Conservation (phyloP, 1,140 invertebrate genomes). For the Calephelis virginiensis region DNA sequence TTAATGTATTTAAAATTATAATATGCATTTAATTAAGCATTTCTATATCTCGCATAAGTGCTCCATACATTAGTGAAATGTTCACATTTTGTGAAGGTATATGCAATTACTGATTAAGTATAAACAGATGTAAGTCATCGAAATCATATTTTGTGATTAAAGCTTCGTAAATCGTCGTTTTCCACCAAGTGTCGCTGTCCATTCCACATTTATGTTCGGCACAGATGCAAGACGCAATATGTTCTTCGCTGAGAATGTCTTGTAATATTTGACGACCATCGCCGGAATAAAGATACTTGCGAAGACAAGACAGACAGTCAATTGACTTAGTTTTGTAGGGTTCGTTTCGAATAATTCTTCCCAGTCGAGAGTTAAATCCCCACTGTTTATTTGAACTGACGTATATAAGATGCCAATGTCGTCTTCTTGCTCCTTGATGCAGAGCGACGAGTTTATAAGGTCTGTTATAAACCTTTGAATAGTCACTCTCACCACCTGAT, state of each 20-base stretch:
- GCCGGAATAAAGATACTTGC: conserved; percentile 17
- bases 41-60: background rate
- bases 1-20: background rate
- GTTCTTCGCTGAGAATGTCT: conserved; percentile 28
- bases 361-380: conserved; percentile 22
- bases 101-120: too few relatives aligned
- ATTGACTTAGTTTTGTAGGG: conserved; percentile 21
- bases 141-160: background rate
- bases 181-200: too few relatives aligned
- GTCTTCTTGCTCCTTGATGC: conserved; percentile 23
- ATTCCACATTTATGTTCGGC: too few relatives aligned
- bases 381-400: conserved; percentile 19
- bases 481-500: conserved; percentile 2
- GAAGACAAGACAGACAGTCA: conserved; percentile 24
- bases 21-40: conserved; percentile 14
- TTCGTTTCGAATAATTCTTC: conserved; percentile 22
- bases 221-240: conserved; percentile 25
- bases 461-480: conserved; percentile 21
- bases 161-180: too few relatives aligned
- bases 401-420: conserved; percentile 14
- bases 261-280: background rate
- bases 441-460: conserved; percentile 22
- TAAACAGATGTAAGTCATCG: background rate
- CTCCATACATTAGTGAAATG: too few relatives aligned
- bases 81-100: too few relatives aligned